Evolutionary conservation across 2,113 vertebrate species (phyloP), one percentile per base, ranked within the genome.

Genomic region (Limanda limanda): DNA sequence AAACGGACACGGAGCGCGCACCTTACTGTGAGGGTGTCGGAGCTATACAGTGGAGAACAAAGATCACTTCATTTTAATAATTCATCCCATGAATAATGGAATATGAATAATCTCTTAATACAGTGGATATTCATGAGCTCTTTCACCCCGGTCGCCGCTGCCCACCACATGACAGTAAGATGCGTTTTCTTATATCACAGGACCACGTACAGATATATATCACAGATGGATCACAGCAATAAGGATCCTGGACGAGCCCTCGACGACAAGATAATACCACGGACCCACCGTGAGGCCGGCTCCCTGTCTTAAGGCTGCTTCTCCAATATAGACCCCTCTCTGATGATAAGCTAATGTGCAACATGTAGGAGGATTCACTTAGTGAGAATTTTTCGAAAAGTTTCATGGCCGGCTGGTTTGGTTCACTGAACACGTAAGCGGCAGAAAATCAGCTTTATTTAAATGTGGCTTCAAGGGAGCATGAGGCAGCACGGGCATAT

Each of bases 81-180:
- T 93, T 91, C 80, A 91, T 77, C 18, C 65, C 55, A 77, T 92
- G 90, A 92, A 92, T 93, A 92, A 92, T 91, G 83, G 73, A 90
- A 91, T 70, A 75, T 86, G 77, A 72, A 88, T 85, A 77, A 83
- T 88, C 82, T 64, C 71, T 87, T 88, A 83, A 91, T 87, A 78
- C 88, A 86, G 74, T 12, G 77, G 84, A 88, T 80, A 83, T 84
- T 83, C 74, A 78, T 81, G 73, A 78, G 78, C 18, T 56, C 79
- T 27, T 78, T 75, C n/a, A 21, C 37, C 55, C 52, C 35, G 9
- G 54, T 72, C 68, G 67, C 60, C 13, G 60, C 17, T 74, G 64
- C 75, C 17, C 75, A 51, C 48, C 52, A 67, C 40, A 65, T 40
- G 51, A 59, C 57, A 64, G 59, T 23, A 24, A 73, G 27, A 54